These are phyloP conservation scores for Ammospiza caudacuta DNA, from an alignment of 2,113 vertebrate genomes.

Conservation along the genomic window DNA sequence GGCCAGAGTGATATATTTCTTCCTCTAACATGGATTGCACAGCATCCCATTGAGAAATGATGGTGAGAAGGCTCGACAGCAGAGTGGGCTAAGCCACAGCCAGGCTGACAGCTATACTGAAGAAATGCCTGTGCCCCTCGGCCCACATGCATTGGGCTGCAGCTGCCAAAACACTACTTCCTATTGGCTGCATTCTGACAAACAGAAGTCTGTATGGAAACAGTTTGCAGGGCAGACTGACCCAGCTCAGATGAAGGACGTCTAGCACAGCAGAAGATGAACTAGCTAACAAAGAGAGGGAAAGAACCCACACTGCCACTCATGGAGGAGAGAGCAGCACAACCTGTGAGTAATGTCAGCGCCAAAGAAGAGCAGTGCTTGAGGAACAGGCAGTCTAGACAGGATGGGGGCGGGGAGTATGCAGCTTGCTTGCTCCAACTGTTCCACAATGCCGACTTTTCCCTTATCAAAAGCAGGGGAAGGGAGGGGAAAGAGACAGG, in stretches of 20 bases:
- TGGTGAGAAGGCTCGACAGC: rapidly evolving
- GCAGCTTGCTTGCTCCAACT: not conserved
- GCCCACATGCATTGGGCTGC: not conserved
- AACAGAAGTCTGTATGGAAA: not conserved
- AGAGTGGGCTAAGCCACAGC: not conserved
- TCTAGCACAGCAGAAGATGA: not conserved
- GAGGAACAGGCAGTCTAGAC: not conserved
- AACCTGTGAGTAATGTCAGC: not conserved
- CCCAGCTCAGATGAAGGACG: not conserved
- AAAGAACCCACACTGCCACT: rapidly evolving
- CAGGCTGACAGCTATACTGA: not conserved
- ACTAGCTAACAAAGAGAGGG: not conserved
- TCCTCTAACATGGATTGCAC: not conserved
- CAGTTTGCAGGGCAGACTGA: not conserved
- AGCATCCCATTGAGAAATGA: not conserved
- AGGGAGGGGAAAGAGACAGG: not conserved
- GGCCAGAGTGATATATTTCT: not conserved
- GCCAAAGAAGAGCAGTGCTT: not conserved
- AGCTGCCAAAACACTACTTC: not conserved
- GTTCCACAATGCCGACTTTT: not conserved
- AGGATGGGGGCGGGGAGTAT: rapidly evolving
- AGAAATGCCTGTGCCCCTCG: not conserved
- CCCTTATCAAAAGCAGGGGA: not conserved
- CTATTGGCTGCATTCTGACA: not conserved
- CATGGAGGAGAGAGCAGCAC: rapidly evolving